Conservation (phyloP, 2,113 vertebrate species). For the Hippocampus guttulatus region DNA sequence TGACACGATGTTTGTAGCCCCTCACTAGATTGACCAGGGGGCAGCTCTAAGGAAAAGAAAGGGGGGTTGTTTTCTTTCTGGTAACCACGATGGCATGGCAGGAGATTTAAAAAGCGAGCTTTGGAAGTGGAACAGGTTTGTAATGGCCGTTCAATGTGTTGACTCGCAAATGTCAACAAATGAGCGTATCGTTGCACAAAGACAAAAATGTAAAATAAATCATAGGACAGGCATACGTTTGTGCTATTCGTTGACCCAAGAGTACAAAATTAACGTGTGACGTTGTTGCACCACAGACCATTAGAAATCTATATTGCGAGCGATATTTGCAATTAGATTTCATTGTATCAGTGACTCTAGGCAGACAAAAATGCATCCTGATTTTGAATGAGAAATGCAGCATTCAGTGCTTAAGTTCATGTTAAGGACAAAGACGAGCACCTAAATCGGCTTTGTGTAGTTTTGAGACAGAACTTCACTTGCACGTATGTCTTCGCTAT, state of each 20-base stretch:
- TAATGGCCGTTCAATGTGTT: constrained; percentile 5
- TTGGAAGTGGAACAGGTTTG: constrained; percentile 3
- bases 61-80: constrained; percentile 26
- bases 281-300: background rate
- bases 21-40: background rate
- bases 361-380: background rate
- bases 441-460: constrained; percentile 1
- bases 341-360: background rate
- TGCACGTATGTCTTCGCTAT: constrained; percentile 25
- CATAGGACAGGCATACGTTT: background rate
- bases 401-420: constrained; percentile 23
- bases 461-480: constrained; percentile 29
- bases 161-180: constrained; percentile 17
- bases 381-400: background rate
- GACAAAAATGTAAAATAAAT: background rate
- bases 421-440: constrained; percentile 24
- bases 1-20: constrained; percentile 1
- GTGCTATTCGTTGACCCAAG: background rate
- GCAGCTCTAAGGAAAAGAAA: background rate
- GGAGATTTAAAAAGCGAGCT: constrained; percentile 31
- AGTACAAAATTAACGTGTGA: background rate
- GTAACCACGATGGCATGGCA: constrained; percentile 25
- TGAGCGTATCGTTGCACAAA: background rate
- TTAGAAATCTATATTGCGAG: background rate
- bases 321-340: background rate